phyloP scores from a whole-genome alignment of 92 coral and sea anemone genomes.

The Heteractis magnifica region DNA sequence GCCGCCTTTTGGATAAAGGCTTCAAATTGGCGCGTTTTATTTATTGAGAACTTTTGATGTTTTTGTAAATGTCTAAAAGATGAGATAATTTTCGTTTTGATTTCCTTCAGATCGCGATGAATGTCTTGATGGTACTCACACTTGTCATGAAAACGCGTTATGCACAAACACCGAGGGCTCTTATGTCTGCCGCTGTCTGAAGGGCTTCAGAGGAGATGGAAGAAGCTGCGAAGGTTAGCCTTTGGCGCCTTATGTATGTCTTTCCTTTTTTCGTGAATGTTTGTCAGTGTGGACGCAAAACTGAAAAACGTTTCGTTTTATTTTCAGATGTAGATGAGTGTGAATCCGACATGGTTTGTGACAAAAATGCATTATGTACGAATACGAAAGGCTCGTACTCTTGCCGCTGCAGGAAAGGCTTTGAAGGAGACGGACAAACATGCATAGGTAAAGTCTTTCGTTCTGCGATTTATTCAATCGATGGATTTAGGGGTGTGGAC shows the following conservation, averaged over 20 bases:
- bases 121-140: neutral
- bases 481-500: too few species aligned
- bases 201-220: conserved; percentile 63
- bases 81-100: neutral
- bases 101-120: conserved; percentile 8
- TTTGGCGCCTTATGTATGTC: neutral
- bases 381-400: conserved; percentile 60
- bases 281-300: neutral
- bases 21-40: too few species aligned
- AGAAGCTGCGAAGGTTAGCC: conserved; percentile 38
- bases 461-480: neutral
- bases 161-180: conserved; percentile 62
- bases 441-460: conserved; percentile 34
- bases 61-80: neutral
- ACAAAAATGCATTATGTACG: conserved; percentile 43
- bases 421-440: conserved; percentile 33
- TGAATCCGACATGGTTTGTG: neutral
- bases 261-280: neutral
- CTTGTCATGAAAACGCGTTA: conserved; percentile 9
- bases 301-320: neutral
- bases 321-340: neutral
- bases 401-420: conserved; percentile 59
- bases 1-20: too few species aligned
- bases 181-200: conserved; percentile 48
- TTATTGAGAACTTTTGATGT: too few species aligned